Conservation (phyloP, 1,140 invertebrate genomes). For the Lepidotrigona ventralis region DNA sequence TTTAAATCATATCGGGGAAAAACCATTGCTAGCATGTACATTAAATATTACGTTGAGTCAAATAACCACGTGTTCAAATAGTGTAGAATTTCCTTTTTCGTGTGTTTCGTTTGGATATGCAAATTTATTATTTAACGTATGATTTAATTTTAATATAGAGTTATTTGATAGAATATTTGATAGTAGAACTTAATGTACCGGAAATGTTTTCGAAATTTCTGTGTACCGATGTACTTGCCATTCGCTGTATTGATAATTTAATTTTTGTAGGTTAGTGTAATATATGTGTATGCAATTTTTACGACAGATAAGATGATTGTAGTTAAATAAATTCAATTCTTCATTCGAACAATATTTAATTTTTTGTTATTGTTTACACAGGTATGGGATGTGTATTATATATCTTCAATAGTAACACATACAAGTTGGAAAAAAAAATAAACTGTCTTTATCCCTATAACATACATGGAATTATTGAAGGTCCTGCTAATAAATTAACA, state of each 20-base stretch:
- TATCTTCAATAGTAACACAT: conserved; percentile 67
- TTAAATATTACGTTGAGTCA: neutral
- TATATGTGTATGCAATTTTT: neutral
- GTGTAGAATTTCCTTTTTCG: neutral
- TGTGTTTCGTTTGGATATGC: neutral
- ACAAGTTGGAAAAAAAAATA: conserved; percentile 69
- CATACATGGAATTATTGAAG: conserved; percentile 78
- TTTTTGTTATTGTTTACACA: conserved; percentile 62
- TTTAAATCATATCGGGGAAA: neutral
- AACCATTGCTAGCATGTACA: neutral
- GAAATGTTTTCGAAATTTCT: conserved; percentile 68
- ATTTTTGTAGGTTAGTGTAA: conserved; percentile 76
- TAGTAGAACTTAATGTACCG: neutral
- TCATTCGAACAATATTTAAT: neutral
- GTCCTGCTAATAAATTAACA: conserved; percentile 69
- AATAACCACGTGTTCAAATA: neutral
- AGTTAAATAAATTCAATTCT: neutral
- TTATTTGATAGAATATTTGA: neutral
- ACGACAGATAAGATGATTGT: neutral
- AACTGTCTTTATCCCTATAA: conserved; percentile 76
- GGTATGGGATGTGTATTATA: conserved; percentile 78
- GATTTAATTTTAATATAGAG: neutral
- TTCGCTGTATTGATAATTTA: conserved; percentile 72
- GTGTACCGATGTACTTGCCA: conserved; percentile 77
- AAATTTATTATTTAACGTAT: neutral